These are phyloP conservation scores for Eurosta solidaginis DNA, from an alignment of 1,140 invertebrate species.

Conservation along the genomic window DNA sequence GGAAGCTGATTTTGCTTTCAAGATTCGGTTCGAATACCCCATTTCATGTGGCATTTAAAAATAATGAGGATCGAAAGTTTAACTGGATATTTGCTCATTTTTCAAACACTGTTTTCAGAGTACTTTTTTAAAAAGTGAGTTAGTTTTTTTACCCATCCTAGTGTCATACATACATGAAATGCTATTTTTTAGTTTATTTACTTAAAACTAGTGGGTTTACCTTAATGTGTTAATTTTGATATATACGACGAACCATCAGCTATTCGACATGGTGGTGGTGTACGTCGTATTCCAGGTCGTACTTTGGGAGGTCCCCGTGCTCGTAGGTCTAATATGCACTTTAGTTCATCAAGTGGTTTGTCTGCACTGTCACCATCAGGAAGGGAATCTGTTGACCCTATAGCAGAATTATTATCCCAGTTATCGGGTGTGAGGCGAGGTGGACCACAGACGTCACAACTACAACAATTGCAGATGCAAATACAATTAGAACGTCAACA, in stretches of 20 bases:
- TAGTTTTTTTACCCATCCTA: too few relatives aligned
- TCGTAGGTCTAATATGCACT: constrained; percentile 88
- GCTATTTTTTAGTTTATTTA: not conserved
- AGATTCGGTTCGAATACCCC: too few relatives aligned
- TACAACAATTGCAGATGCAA: constrained; percentile 90
- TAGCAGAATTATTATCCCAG: constrained; percentile 90
- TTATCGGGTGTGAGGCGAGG: constrained; percentile 84
- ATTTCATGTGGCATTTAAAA: too few relatives aligned
- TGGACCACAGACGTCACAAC: constrained; percentile 73
- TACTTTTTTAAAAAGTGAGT: too few relatives aligned
- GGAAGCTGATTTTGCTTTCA: too few relatives aligned
- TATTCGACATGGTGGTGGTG: constrained; percentile 76
- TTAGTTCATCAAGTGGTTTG: constrained; percentile 80
- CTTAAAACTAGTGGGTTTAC: constrained; percentile 44
- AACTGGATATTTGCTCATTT: not conserved
- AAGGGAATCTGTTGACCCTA: constrained; percentile 89
- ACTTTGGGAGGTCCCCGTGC: constrained; percentile 77
- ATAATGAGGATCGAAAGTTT: too few relatives aligned
- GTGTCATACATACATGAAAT: not conserved
- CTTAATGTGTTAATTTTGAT: constrained; percentile 64
- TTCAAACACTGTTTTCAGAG: too few relatives aligned
- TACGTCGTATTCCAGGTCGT: constrained; percentile 81
- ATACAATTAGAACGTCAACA: constrained; percentile 85
- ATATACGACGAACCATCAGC: constrained; percentile 81
- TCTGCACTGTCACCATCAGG: constrained; percentile 80